Evolutionary conservation across 2,888 invertebrate genomes (phyloP).

Genomic region (Byasa hedistus): DNA sequence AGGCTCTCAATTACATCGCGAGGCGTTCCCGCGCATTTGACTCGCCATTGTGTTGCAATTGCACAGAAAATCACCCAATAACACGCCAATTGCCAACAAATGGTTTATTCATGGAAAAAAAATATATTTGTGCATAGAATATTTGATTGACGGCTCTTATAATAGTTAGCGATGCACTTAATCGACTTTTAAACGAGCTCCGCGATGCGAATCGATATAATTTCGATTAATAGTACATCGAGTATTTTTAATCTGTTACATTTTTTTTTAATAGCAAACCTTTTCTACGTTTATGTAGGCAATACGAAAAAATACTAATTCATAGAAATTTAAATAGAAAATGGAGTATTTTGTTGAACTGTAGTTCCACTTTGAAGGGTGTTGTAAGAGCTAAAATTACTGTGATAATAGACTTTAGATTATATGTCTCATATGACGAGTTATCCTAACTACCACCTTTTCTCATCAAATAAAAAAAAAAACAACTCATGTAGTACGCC

Average conservation of each 20-base stretch:
- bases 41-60: constrained; percentile 64
- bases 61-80: constrained; percentile 60
- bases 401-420: too few relatives aligned
- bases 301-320: too few relatives aligned
- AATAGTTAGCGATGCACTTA: constrained; percentile 54
- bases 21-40: constrained; percentile 70
- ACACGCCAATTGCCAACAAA: constrained; percentile 53
- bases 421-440: too few relatives aligned
- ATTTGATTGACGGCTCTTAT: constrained; percentile 46
- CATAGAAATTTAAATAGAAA: too few relatives aligned
- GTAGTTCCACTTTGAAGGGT: too few relatives aligned
- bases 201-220: constrained; percentile 53
- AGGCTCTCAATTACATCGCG: constrained; percentile 60
- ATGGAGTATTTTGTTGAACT: too few relatives aligned
- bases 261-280: background rate
- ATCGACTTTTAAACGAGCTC: constrained; percentile 48
- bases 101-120: constrained; percentile 31
- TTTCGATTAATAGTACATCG: constrained; percentile 15
- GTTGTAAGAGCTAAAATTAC: too few relatives aligned
- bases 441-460: too few relatives aligned
- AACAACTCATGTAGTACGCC: too few relatives aligned
- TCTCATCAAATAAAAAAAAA: too few relatives aligned
- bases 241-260: constrained; percentile 5
- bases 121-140: constrained; percentile 45
- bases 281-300: background rate